Evolutionary conservation across 2,113 vertebrate species (phyloP), one percentile per base, ranked within the genome.

Genomic region (Procavia capensis): DNA sequence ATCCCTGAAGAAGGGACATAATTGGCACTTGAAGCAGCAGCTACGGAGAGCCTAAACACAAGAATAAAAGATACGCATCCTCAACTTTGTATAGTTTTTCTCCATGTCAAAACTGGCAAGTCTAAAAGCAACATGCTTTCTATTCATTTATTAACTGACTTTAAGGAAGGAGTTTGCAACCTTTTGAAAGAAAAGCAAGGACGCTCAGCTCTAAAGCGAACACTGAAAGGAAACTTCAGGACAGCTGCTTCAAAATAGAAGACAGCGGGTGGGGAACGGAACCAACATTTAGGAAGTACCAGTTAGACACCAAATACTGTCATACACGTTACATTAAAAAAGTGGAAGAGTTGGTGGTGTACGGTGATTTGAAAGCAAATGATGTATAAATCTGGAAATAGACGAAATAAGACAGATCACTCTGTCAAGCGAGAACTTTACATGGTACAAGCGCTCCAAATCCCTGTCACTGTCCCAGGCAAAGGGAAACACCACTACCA

Each of bases 161-260:
- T 84, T 29, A 95, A n/a, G 61, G 24, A 2, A 88, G 13, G 5
- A 64, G 13, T 34, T 72, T 84, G 64, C 25, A 66, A 92, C 7
- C 39, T 84, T 95, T 95, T 95, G 47, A 88, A 88, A 93, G n/a
- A 89, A 27, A 3, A 87, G 34, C 31, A 96, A 90, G 41, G 25
- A 74, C 9, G 84, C 11, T 79, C 22, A 91, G 27, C 2, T 7
- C 50, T 63, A 81, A 74, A 27, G 22, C 86, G 61, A 95, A 93
- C 50, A 88, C 45, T 90, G 74, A 94, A 78, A 74, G 5, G 3
- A 81, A 66, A 59, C 45, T 82, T 57, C 8, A n/a, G 39, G 9
- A 64, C 1, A n/a, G 14, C 27, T 86, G 31, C 27, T 59, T 78
- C 88, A 88, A 66, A 41, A 78, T 72, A 76, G 82, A 85, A 4